Base-by-base conservation (phyloP, 2,888 invertebrate genomes). In the Sesia bembeciformis region DNA sequence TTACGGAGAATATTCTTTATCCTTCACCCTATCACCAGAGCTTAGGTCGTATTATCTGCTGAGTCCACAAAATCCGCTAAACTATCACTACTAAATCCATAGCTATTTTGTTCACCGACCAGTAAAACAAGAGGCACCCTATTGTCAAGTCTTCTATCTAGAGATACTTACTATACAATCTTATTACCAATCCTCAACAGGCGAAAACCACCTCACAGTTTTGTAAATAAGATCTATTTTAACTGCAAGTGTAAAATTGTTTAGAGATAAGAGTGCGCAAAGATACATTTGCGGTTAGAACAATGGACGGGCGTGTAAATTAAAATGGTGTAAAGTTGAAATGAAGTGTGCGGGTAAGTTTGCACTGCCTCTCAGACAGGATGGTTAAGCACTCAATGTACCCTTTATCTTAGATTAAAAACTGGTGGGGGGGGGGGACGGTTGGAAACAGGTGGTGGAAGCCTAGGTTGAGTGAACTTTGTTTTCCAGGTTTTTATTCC, bases 321-420 rank as follows among this genome's bases (percentile, higher is more conserved):
- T 5, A 7, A 4, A 1, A 55, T 40, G 52, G 2, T 38, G 56
- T 61, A 58, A 54, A 56, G 59, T 56, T 51, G 40, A n/a, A 40
- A 54, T n/a, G 38, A 53, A 63, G 46, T 62, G 43, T 52, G 5
- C 54, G 52, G 4, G 4, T 60, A 63, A 58, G 42, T 64, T 70
- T 66, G 74, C 64, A 63, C 58, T 56, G 63, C 57, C 49, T 57
- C 61, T 65, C 65, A 75, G 77, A 76, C 76, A 72, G 70, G 80
- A 79, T 74, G 78, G 81, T 82, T 84, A 83, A 81, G 83, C 74
- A 82, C 83, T 85, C 85, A 82, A 86, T 85, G 81, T 81, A 82
- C 78, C 81, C 82, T 86, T 86, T 87, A 87, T 86, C 85, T 86
- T 73, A 85, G 87, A 87, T 87, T 85, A 86, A 85, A 85, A 87